Percentiles rank a stretch among this genome's conserved stretches.
Conservation (phyloP, 2,888 invertebrate species). For the Meiosimyza decipiens region DNA sequence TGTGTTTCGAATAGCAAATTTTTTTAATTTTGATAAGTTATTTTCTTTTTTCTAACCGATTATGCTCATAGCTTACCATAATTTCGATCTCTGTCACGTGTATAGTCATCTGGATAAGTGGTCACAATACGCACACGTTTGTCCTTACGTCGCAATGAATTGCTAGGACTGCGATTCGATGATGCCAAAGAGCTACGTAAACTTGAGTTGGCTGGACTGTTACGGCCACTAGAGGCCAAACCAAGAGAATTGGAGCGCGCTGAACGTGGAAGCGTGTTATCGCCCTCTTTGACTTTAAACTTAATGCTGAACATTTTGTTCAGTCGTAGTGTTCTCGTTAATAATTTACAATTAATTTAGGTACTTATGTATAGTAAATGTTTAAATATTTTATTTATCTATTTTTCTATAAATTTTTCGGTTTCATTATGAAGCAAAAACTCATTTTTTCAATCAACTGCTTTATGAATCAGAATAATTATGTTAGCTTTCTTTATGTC, state of each 20-base stretch:
- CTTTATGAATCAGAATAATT: no score
- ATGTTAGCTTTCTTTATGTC: neutral
- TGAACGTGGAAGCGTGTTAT: constrained; percentile 64
- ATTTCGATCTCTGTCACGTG: constrained; percentile 30
- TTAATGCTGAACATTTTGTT: constrained; percentile 66
- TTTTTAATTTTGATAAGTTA: no score
- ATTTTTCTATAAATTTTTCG: constrained; percentile 17
- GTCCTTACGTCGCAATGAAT: constrained; percentile 63
- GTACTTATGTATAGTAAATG: no score
- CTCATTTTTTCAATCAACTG: no score
- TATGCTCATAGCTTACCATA: constrained; percentile 13
- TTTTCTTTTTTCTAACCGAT: no score
- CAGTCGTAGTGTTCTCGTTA: neutral
- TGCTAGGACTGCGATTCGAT: constrained; percentile 60
- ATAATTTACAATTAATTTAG: neutral
- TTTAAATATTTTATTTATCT: no score
- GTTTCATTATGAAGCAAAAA: constrained; percentile 11
- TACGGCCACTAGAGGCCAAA: constrained; percentile 52
- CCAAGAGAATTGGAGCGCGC: constrained; percentile 42
- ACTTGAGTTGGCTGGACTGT: constrained; percentile 60
- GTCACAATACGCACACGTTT: constrained; percentile 66
- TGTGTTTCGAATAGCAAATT: no score
- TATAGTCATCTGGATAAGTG: constrained; percentile 51
- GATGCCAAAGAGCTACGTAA: constrained; percentile 64
- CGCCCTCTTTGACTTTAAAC: constrained; percentile 67